Base-by-base conservation (phyloP, 92 coral and sea anemone species). In the Epizoanthus scotinus region DNA sequence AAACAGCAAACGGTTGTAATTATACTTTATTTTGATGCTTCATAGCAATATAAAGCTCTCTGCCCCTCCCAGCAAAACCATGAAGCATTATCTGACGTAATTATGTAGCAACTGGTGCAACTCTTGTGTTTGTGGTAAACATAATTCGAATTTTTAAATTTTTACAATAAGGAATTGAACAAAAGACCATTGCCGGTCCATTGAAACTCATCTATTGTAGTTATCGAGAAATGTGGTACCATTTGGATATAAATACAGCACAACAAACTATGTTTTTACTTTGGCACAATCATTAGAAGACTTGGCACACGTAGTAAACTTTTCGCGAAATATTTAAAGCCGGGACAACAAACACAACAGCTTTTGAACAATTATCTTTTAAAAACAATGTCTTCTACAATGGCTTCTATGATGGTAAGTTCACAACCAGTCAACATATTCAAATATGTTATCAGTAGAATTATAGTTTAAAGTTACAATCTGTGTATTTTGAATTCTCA, bases 81-180 rank as follows among this genome's bases (percentile, higher is more conserved):
- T 6, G 63, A 19, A 14, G 62, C 26, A 13, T 71, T 71, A 29
- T 71, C 47, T 53, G 60, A 50, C 22, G 22, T 18, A 71, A 53
- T 71, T 53, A 71, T 25, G 49, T 53, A 52, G 53, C 55, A 53
- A 26, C 63, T 50, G 38, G 26, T 17, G 8, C 49, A 27, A 24
- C 14, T 71, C 55, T 50, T 71, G 55, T 50, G 78, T 28, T n/a
- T 50, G 78, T 71, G 78, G 44, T 53, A 52, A 71, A 71, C 53
- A 71, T 71, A 71, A 17, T 14, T 71, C 17, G 36, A 27, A 71
- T 52, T 27, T 52, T 71, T 53, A 50, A 15, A 34, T 63, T 7
- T 9, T 29, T 27, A 64, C 47, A 64, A 64, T 22, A 49, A 71
- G 55, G 44, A 34, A 38, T 40, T 17, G 24, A 22, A 68, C 42